These are phyloP conservation scores for Laspeyria flexula DNA, from an alignment of 2,888 invertebrate genomes.

Conservation along the genomic window DNA sequence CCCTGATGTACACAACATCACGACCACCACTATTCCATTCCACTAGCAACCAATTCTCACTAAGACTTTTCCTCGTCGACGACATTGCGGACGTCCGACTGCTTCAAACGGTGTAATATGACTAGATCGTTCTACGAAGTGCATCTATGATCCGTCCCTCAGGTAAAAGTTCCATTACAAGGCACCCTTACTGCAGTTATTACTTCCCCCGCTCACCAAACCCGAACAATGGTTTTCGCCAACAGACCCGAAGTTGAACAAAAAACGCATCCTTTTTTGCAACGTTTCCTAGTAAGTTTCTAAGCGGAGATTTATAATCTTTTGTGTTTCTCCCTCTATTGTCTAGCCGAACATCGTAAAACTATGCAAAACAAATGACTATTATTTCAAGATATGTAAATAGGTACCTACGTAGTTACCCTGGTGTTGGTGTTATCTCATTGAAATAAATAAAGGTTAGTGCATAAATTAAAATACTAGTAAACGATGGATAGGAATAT, in stretches of 20 bases:
- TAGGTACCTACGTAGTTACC: too few relatives aligned
- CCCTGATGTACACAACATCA: slow-evolving; percentile 52
- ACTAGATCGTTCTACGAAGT: slow-evolving; percentile 41
- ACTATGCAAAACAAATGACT: slow-evolving; percentile 44
- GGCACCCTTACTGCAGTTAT: slow-evolving; percentile 73
- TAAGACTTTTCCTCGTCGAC: slow-evolving; percentile 47
- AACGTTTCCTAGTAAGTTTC: slow-evolving; percentile 71
- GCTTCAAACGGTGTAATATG: slow-evolving; percentile 17
- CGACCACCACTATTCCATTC: slow-evolving; percentile 60
- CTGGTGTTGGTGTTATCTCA: too few relatives aligned
- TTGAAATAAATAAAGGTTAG: too few relatives aligned
- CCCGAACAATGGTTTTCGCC: slow-evolving; percentile 72
- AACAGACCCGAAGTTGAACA: slow-evolving; percentile 56
- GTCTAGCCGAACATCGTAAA: slow-evolving; percentile 46
- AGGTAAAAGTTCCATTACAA: slow-evolving; percentile 79
- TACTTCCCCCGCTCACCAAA: slow-evolving; percentile 67
- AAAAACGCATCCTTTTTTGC: slow-evolving; percentile 79
- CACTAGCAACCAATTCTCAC: slow-evolving; percentile 67
- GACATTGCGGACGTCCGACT: slow-evolving; percentile 19
- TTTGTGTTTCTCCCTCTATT: slow-evolving; percentile 45
- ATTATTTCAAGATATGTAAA: background rate
- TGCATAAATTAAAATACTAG: too few relatives aligned
- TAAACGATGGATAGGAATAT: too few relatives aligned
- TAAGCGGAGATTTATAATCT: slow-evolving; percentile 55
- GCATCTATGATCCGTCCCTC: slow-evolving; percentile 44